Conservation (phyloP, 2,113 vertebrate species). For the Heterotis niloticus region DNA sequence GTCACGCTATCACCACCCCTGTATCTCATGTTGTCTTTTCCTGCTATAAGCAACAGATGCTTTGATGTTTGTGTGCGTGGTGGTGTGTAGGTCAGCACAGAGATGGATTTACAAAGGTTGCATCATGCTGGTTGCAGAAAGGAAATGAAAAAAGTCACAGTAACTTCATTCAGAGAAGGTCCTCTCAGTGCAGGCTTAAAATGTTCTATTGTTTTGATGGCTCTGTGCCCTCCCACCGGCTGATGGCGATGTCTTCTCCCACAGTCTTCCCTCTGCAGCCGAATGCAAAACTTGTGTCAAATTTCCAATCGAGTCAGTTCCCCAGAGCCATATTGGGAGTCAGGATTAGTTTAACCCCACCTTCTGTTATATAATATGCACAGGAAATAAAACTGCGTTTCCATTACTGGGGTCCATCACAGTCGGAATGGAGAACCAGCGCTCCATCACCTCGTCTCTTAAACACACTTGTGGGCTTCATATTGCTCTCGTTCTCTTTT, state of each 20-base stretch:
- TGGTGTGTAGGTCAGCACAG: not conserved
- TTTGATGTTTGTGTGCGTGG: constrained; percentile 5
- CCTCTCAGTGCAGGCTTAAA: not conserved
- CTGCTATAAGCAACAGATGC: constrained; percentile 24
- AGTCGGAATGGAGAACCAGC: not conserved
- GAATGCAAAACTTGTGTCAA: not conserved
- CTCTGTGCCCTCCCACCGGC: not conserved
- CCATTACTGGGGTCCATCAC: not conserved
- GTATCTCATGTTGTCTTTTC: constrained; percentile 15
- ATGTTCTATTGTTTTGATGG: not conserved
- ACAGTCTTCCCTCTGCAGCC: not conserved
- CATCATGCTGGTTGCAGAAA: not conserved
- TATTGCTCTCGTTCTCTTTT: not conserved
- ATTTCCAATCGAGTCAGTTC: not conserved
- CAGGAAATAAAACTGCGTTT: not conserved
- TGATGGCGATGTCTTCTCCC: not conserved
- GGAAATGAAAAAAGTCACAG: not conserved
- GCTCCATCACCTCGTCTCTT: not conserved
- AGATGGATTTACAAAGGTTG: constrained; percentile 6
- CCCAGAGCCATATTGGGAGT: not conserved
- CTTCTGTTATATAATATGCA: not conserved
- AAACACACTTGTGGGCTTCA: no score
- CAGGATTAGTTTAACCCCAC: not conserved
- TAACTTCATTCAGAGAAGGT: not conserved
- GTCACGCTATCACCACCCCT: not conserved